These are phyloP conservation scores for Drosophila sulfurigaster DNA, from an alignment of 1,140 invertebrate genomes.

Conservation along the genomic window DNA sequence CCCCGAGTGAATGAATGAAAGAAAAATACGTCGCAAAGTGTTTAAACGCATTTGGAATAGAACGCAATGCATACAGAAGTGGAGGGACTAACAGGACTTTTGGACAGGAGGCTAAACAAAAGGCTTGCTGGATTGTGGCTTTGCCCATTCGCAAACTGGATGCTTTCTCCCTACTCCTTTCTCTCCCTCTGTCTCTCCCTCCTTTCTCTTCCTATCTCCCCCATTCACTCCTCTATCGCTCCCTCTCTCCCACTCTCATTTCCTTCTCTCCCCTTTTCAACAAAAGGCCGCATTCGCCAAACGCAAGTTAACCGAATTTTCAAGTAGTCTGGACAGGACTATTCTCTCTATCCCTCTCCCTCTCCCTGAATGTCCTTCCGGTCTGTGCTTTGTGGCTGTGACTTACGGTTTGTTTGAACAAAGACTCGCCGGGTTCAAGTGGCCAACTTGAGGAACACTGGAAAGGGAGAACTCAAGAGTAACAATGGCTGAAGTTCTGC, in stretches of 20 bases:
- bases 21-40: constrained; percentile 54
- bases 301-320: constrained; percentile 54
- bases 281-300: constrained; percentile 25
- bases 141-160: background rate
- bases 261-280: background rate
- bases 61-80: constrained; percentile 34
- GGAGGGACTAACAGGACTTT: background rate
- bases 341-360: too few species aligned
- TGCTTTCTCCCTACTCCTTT: too few species aligned
- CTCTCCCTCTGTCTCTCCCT: too few species aligned
- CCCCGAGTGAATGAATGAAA: constrained; percentile 39
- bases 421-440: constrained; percentile 40
- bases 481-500: constrained; percentile 24
- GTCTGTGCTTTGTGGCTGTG: constrained; percentile 52
- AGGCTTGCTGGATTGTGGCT: constrained; percentile 20
- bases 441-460: constrained; percentile 36
- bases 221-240: background rate
- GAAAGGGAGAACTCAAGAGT: background rate
- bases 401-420: constrained; percentile 69
- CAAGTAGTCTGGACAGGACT: constrained; percentile 37
- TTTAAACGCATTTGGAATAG: constrained; percentile 57
- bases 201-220: too few species aligned
- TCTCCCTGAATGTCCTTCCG: constrained; percentile 27
- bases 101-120: constrained; percentile 51
- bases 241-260: background rate